A percentile compares a stretch with the other conserved stretches of the same genome.
phyloP scores from a whole-genome alignment of 2,888 invertebrate genomes.

The Megastigmus dorsalis region DNA sequence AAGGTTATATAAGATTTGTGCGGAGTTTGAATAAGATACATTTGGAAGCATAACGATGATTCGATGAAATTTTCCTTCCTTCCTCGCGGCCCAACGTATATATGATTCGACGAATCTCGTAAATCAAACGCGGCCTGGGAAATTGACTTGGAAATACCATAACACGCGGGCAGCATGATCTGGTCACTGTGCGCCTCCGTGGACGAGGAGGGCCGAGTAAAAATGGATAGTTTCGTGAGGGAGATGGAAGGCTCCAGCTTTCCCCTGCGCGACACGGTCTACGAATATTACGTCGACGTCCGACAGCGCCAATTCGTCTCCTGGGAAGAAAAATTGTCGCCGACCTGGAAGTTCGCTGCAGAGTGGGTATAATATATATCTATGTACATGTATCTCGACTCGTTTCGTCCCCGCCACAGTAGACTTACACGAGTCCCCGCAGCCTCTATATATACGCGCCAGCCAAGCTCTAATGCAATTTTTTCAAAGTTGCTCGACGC shows the following conservation, averaged over 20 bases:
- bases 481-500: slow-evolving; percentile 7
- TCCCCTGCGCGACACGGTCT: slow-evolving; percentile 90
- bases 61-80: slow-evolving; percentile 41
- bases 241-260: slow-evolving; percentile 85
- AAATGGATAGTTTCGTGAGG: slow-evolving; percentile 86
- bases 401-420: no score
- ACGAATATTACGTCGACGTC: slow-evolving; percentile 92
- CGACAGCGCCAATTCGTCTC: slow-evolving; percentile 81
- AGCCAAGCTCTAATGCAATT: slow-evolving; percentile 20
- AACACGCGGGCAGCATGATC: slow-evolving; percentile 77
- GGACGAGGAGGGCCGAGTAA: slow-evolving; percentile 85
- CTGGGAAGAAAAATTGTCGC: slow-evolving; percentile 87
- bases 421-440: background rate
- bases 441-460: background rate
- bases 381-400: no score
- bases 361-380: slow-evolving; percentile 74
- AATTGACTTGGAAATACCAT: slow-evolving; percentile 19
- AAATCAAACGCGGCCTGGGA: slow-evolving; percentile 41
- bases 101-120: slow-evolving; percentile 21
- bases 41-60: slow-evolving; percentile 33
- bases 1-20: background rate
- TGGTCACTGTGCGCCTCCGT: slow-evolving; percentile 92
- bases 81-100: background rate
- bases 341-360: slow-evolving; percentile 83
- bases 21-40: slow-evolving; percentile 5